These are phyloP conservation scores for Etheostoma cragini DNA, from an alignment of 2,113 vertebrate genomes.

Conservation along the genomic window DNA sequence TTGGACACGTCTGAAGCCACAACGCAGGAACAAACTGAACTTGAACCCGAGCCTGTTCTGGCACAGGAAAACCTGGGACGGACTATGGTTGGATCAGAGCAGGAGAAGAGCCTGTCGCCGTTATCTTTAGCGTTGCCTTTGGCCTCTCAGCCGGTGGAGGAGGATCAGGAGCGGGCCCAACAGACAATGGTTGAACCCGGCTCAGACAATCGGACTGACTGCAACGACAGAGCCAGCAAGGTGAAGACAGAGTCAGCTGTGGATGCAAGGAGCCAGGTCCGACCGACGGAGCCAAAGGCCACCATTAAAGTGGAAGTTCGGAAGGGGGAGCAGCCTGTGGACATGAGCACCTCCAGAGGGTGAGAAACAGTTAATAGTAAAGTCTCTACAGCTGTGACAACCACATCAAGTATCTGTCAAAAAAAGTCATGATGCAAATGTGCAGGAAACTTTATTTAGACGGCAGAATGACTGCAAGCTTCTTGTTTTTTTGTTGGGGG, in stretches of 20 bases:
- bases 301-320: conserved; percentile 89
- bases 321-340: conserved; percentile 90
- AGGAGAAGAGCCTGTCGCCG: conserved; percentile 35
- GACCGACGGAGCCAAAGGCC: conserved; percentile 66
- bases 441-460: not conserved
- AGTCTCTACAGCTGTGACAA: not conserved
- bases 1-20: conserved; percentile 79
- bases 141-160: conserved; percentile 46
- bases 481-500: not conserved
- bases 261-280: conserved; percentile 52
- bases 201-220: conserved; percentile 68
- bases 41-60: conserved; percentile 31
- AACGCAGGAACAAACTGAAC: conserved; percentile 24
- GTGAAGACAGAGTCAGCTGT: conserved; percentile 35
- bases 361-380: conserved; percentile 71
- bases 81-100: conserved; percentile 36
- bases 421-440: not conserved
- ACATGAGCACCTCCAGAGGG: conserved; percentile 94
- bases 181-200: conserved; percentile 40
- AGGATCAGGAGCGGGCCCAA: conserved; percentile 53
- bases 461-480: not conserved
- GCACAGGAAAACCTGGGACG: conserved; percentile 40
- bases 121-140: conserved; percentile 59
- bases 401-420: not conserved
- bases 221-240: conserved; percentile 45